Conservation (phyloP, 2,888 invertebrate species). For the Eurois occulta region DNA sequence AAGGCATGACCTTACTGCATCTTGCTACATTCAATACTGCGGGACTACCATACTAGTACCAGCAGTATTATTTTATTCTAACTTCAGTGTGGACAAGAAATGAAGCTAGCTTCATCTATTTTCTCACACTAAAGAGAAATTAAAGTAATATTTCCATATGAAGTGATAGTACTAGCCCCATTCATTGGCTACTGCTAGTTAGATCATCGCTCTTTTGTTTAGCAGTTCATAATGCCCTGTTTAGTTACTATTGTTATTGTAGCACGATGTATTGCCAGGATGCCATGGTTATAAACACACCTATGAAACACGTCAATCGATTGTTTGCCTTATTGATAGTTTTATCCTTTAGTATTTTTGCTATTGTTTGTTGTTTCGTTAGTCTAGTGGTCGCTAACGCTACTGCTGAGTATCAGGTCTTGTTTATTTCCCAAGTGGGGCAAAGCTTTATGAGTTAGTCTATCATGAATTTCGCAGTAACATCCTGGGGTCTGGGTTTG, state of each 20-base stretch:
- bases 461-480: background rate
- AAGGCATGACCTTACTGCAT: conserved; percentile 61
- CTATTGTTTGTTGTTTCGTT: background rate
- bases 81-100: background rate
- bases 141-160: background rate
- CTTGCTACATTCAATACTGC: conserved; percentile 37
- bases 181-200: conserved; percentile 14
- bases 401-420: background rate
- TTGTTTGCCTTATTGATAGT: conserved; percentile 35
- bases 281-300: conserved; percentile 39
- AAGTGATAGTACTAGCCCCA: background rate
- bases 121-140: background rate
- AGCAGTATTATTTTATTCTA: background rate
- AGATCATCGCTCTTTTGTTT: conserved; percentile 54
- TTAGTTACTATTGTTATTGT: conserved; percentile 44
- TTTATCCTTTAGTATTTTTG: conserved; percentile 31
- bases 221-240: conserved; percentile 30
- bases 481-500: background rate
- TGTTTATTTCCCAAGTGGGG: background rate
- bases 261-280: conserved; percentile 30
- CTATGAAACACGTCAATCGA: conserved; percentile 20
- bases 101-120: background rate
- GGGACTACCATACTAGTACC: background rate
- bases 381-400: background rate
- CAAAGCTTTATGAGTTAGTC: too few species aligned